Evolutionary conservation across 1,140 invertebrate species (phyloP), one percentile per base, ranked within the genome.

Genomic region (Eciton burchellii): DNA sequence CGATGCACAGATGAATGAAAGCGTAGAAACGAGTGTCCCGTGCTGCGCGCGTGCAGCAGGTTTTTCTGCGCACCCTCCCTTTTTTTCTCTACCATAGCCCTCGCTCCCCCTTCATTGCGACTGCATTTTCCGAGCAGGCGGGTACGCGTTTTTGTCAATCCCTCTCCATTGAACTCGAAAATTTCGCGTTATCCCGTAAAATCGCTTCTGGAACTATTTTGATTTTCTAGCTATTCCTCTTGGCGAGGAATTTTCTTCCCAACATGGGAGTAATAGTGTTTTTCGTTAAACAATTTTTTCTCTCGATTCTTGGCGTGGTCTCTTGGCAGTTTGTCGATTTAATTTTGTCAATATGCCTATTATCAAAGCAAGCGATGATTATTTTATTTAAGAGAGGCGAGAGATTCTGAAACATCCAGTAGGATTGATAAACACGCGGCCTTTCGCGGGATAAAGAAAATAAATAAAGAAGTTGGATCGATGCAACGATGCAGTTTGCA

Each of bases 1-100:
- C 19, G 52, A 26, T 26, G 21, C 21, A 24, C 11, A 35, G 41
- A 84, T 76, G 35, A 87, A 62, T 35, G n/a, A 74, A 26, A 29
- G 70, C 6, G 11, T 47, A n/a, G 57, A 84, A 88, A 68, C 63
- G 63, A 41, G 29, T 76, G 43, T 41, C 52, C 45, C 54, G 47
- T 41, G 47, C 35, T 19, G 54, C 19, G 21, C 72, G 54, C 41
- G 24, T n/a, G 56, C 70, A 54, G 71, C 85, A 87, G 85, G 82
- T 88, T 84, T 87, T 62, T 59, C 66, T 68, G n/a, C 12, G 12
- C n/a, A 4, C n/a, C 43, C 26, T 14, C 52, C 52, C 41, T 26
- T 26, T 14, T 21, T 5, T 54, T 54, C 19, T 72, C 56, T n/a
- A 11, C 35, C 5, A 3, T 12, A 5, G 24, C 0, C 21, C 19